A percentile compares a stretch with the other conserved stretches of the same genome.
Evolutionary conservation across 2,797 vertebrate genomes (phyloP).

Genomic region (Chromobotia macracanthus): DNA sequence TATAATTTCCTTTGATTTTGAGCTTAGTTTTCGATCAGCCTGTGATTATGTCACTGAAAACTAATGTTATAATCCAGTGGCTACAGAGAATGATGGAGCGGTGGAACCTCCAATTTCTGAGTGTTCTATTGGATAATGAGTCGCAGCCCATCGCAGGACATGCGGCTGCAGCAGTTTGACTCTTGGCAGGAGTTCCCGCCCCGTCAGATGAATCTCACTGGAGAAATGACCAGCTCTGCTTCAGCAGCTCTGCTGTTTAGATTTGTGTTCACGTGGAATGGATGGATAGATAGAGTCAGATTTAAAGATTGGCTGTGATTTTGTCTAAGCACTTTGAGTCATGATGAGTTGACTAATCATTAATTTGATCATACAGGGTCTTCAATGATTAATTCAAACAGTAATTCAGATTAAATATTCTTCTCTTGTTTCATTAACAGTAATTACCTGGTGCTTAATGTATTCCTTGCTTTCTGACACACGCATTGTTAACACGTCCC

Average conservation of each 20-base stretch:
- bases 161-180: background rate
- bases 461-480: conserved; percentile 16
- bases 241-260: background rate
- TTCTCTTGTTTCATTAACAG: conserved; percentile 28
- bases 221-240: conserved; percentile 10
- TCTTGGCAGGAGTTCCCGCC: background rate
- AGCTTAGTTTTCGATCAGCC: conserved; percentile 22
- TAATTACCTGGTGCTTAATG: background rate
- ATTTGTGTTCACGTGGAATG: conserved; percentile 5
- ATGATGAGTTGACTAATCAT: background rate
- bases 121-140: background rate
- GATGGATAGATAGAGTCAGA: no score
- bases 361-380: background rate
- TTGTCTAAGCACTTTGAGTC: background rate
- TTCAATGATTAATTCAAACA: conserved; percentile 8
- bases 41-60: background rate
- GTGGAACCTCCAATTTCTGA: background rate
- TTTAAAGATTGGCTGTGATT: background rate
- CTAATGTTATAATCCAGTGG: conserved; percentile 5
- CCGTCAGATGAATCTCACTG: conserved; percentile 17
- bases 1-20: conserved; percentile 13
- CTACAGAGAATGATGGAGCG: background rate
- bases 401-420: conserved; percentile 20
- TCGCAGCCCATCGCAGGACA: background rate
- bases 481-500: background rate